Evolutionary conservation across 2,797 vertebrate species (phyloP), one percentile per base, ranked within the genome.

Genomic region (Sebastolobus alascanus): DNA sequence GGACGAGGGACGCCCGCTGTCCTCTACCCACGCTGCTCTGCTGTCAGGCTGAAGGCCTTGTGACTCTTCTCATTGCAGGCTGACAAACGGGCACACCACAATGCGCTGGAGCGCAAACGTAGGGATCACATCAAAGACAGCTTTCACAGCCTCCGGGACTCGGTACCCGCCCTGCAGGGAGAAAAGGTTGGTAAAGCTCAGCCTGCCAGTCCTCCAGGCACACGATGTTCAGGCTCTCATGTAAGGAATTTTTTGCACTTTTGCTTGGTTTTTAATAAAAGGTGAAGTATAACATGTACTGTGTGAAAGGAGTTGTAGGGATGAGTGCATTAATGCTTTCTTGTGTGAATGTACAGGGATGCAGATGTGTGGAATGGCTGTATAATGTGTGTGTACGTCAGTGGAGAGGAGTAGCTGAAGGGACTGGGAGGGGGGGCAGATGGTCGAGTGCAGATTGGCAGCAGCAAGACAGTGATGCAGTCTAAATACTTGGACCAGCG

Each of bases 61-160:
- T 94, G 90, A 86, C 89, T 91, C 85, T 95, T 92, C 52, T 95
- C 90, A 63, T 94, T 95, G 78, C 96, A 99, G 98, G 98, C 98
- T 86, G 98, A 99, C 96, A 99, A 99, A 96, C 96, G 98, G 92
- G 98, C 98, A 93, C 98, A 99, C 85, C 98, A 99, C 94, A 99
- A 99, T 91, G 98, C 98, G 80, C 96, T 99, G 97, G 98, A 99
- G 96, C 97, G 98, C 92, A 99, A 99, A 86, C 98, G 98, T 91
- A 97, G 98, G 96, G 98, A 99, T 96, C 98, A 99, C 96, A 99
- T 99, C 96, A 99, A 99, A 96, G 98, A 99, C 96, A 99, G 98
- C 95, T 99, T 99, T 95, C 98, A 99, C 96, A 99, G 98, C 96
- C 95, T 99, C 89, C 97, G 98, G 86, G 98, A 99, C 94, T 99